Evolutionary conservation across 1,140 invertebrate species (phyloP), one percentile per base, ranked within the genome.

Genomic region (Physella acuta): DNA sequence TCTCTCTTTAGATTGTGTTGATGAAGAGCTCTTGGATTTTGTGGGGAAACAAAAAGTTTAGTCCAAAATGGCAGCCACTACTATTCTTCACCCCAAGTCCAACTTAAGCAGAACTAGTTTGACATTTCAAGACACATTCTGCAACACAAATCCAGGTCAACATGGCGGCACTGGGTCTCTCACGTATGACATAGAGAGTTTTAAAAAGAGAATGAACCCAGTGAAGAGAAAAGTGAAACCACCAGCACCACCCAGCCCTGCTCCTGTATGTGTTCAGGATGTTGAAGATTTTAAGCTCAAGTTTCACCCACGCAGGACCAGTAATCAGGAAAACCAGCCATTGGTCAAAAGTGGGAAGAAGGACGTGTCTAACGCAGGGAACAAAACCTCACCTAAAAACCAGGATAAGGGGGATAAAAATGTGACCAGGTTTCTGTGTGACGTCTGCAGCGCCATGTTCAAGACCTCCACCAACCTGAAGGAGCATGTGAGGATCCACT

Each of bases 401-500:
- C 28, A 55, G 5, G 53, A 26, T 2, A 28, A 55, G 16, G 3
- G 5, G 1, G 14, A 0, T 3, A 44, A 49, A 33, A 2, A 11
- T 14, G 26, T n/a, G 20, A 63, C 28, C 39, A 3, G 44, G 16
- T 63, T 28, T 51, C 20, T 63, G 14, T 63, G 60, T 63, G 36
- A 63, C 14, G 37, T 63, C 49, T 63, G 60, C 33, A 28, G 33
- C 20, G 36, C 36, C 26, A 44, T 49, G 60, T 44, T 51, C 49
- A 44, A 51, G 24, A 49, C 60, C 1, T 49, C 36, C 28, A 30
- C 36, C 5, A 49, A 44, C 33, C n/a, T 63, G 37, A 63, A 63
- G 28, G 60, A 63, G n/a, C 63, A 65, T 30, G 33, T 20, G 16
- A 65, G 53, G 28, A 53, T 55, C 33, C 63, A 65, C 31, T 53